Evolutionary conservation across 2,113 vertebrate genomes (phyloP).

Genomic region (Tiliqua scincoides): DNA sequence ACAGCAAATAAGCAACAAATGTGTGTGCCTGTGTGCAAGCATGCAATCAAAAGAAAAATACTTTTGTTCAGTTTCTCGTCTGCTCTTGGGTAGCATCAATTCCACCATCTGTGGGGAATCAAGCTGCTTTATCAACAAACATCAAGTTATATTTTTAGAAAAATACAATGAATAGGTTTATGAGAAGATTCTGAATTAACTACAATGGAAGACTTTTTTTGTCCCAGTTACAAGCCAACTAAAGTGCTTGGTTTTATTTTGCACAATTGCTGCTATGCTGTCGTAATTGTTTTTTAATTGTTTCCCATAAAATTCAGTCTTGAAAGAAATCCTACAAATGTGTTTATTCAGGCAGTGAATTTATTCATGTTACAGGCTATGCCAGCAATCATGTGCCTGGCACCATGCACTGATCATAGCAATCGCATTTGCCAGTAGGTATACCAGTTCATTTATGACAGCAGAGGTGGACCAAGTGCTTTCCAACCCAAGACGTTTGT

Average conservation of each 20-base stretch:
- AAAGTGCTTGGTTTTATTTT: neutral
- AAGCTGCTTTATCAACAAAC: constrained; percentile 43
- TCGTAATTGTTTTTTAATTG: neutral
- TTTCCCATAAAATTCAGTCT: neutral
- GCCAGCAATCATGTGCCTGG: neutral
- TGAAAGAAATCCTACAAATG: constrained; percentile 1
- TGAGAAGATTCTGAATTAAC: constrained; percentile 41
- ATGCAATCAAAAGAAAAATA: constrained; percentile 31
- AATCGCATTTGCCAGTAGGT: neutral
- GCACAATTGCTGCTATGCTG: neutral
- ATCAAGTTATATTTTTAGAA: neutral
- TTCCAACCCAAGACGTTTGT: neutral
- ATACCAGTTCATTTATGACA: neutral
- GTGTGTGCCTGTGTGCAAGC: constrained; percentile 15
- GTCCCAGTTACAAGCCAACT: neutral
- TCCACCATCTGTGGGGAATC: constrained; percentile 36
- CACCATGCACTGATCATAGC: neutral
- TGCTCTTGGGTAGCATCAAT: constrained; percentile 16
- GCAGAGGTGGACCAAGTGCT: neutral
- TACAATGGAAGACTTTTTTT: constrained; percentile 1
- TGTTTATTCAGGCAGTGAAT: neutral
- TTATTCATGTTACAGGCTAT: neutral
- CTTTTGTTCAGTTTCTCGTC: constrained; percentile 29
- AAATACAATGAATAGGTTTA: constrained; percentile 35
- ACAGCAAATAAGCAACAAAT: constrained; percentile 22